Evolutionary conservation across 2,113 vertebrate species (phyloP).

Genomic region (Spermophilus dauricus): DNA sequence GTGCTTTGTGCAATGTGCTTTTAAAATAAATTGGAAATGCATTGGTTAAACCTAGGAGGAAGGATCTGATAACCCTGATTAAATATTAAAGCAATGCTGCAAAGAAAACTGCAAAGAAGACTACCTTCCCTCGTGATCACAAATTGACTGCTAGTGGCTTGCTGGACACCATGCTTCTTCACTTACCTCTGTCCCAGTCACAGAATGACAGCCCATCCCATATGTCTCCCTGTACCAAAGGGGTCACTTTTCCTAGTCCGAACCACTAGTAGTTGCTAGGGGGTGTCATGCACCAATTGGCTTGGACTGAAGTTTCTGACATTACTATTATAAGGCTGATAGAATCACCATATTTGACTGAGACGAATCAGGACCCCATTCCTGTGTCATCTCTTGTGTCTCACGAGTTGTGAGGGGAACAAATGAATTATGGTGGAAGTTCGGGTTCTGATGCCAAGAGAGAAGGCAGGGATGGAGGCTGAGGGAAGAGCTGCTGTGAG

Average conservation of each 20-base stretch:
- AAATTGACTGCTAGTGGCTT: neutral
- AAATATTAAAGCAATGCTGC: neutral
- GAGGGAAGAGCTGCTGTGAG: neutral
- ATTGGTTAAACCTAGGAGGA: neutral
- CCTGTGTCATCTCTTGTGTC: neutral
- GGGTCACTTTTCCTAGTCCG: neutral
- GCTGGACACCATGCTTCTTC: neutral
- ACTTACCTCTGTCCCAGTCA: neutral
- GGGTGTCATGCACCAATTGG: neutral
- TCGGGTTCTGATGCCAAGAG: neutral
- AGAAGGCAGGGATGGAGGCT: neutral
- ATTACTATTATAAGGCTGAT: neutral
- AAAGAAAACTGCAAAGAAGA: neutral
- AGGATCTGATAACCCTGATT: neutral
- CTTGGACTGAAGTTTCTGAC: neutral
- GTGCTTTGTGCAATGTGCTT: neutral
- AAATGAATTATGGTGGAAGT: neutral
- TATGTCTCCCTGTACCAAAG: neutral
- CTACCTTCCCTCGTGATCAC: neutral
- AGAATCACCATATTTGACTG: neutral
- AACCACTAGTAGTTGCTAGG: neutral
- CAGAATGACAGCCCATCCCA: neutral
- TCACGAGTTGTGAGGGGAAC: neutral
- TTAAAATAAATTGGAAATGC: slow-evolving; percentile 51
- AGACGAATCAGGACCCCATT: neutral